A percentile compares a stretch with the other conserved stretches of the same genome.
These are phyloP conservation scores for Coelopa frigida DNA, from an alignment of 1,140 invertebrate species.

Conservation along the genomic window DNA sequence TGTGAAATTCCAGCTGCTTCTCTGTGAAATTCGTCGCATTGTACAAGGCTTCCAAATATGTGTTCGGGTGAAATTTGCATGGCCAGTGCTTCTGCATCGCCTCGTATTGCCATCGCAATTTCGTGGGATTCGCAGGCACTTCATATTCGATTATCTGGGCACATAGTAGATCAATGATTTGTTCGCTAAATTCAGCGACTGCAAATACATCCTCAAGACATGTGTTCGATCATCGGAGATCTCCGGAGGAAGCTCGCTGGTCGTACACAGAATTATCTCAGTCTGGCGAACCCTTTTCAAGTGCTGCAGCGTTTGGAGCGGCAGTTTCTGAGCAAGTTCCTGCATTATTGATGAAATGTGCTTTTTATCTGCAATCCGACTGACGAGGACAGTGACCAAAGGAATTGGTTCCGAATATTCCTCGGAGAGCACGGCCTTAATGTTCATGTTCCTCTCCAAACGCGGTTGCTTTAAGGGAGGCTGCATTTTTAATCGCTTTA, in stretches of 20 bases:
- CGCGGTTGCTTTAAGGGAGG: too few species aligned
- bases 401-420: slow-evolving; percentile 49
- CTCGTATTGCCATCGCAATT: slow-evolving; percentile 61
- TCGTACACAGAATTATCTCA: slow-evolving; percentile 54
- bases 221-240: slow-evolving; percentile 13
- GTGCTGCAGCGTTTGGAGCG: slow-evolving; percentile 55
- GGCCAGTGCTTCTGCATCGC: slow-evolving; percentile 64
- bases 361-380: slow-evolving; percentile 52
- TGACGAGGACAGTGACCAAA: slow-evolving; percentile 53
- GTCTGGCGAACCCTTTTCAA: slow-evolving; percentile 63
- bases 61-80: slow-evolving; percentile 75
- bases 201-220: slow-evolving; percentile 17
- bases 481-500: too few species aligned
- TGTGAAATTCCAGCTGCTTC: slow-evolving; percentile 53
- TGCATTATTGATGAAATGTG: slow-evolving; percentile 57
- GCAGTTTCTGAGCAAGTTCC: slow-evolving; percentile 50
- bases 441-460: too few species aligned
- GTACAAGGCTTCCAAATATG: slow-evolving; percentile 58
- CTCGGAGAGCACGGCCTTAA: slow-evolving; percentile 48
- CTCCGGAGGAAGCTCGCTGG: slow-evolving; percentile 17
- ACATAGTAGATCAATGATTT: slow-evolving; percentile 21
- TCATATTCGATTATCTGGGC: slow-evolving; percentile 49
- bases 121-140: slow-evolving; percentile 56
- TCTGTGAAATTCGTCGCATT: slow-evolving; percentile 56
- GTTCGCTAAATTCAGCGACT: slow-evolving; percentile 18